These are phyloP conservation scores for Rhea americana DNA, from an alignment of 2,113 vertebrate species.

Conservation along the genomic window DNA sequence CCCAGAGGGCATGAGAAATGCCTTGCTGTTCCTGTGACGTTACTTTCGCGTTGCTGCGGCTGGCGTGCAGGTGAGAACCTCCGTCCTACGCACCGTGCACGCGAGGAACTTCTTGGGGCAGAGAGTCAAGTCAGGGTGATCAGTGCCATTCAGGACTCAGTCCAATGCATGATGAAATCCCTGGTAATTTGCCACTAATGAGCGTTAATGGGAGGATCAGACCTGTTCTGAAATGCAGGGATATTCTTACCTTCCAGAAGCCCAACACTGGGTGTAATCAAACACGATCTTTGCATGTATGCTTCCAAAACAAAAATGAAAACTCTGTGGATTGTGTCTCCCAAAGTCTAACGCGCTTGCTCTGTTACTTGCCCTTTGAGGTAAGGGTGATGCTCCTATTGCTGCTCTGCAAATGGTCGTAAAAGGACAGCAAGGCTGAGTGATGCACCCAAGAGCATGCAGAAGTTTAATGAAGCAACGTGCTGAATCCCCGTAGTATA, in stretches of 20 bases:
- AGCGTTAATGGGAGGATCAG: neutral
- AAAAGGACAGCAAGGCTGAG: neutral
- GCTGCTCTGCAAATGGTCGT: neutral
- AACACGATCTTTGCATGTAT: rapidly evolving
- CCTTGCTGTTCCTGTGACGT: rapidly evolving
- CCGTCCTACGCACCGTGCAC: neutral
- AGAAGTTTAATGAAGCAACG: neutral
- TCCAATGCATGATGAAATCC: rapidly evolving
- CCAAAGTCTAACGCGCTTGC: rapidly evolving
- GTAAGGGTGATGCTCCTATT: rapidly evolving
- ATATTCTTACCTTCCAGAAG: rapidly evolving
- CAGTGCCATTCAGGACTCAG: neutral
- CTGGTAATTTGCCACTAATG: neutral
- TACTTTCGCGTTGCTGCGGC: neutral
- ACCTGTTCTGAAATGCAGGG: rapidly evolving
- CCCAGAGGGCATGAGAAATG: neutral
- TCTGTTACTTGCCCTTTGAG: neutral
- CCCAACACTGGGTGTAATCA: neutral
- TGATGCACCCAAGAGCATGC: rapidly evolving
- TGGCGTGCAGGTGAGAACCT: neutral
- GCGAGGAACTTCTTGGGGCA: neutral
- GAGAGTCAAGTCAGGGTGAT: neutral
- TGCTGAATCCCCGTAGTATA: rapidly evolving
- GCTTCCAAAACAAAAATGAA: neutral
- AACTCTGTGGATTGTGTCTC: rapidly evolving